Percentiles rank a stretch among this genome's conserved stretches.
phyloP scores from a whole-genome alignment of 2,797 vertebrate species.

The Xyrichtys novacula region DNA sequence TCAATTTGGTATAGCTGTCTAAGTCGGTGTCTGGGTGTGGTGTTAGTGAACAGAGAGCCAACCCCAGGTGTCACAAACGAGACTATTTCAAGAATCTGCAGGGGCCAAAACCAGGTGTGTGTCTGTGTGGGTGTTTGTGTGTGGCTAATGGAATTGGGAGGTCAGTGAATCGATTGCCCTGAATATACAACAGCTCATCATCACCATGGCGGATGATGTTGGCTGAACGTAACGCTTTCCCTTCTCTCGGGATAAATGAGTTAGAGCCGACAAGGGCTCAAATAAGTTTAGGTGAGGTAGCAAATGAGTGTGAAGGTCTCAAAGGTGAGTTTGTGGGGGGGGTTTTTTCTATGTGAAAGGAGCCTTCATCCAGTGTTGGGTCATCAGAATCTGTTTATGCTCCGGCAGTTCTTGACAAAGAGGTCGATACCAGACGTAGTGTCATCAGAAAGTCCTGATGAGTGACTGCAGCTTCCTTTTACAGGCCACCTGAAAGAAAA shows the following conservation, averaged over 20 bases:
- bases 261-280: constrained; percentile 45
- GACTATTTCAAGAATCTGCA: constrained; percentile 43
- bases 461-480: constrained; percentile 9
- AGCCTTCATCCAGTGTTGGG: constrained; percentile 22
- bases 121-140: constrained; percentile 26
- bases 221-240: constrained; percentile 58
- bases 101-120: constrained; percentile 31
- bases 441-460: constrained; percentile 19
- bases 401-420: constrained; percentile 37
- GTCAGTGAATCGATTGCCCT: constrained; percentile 65
- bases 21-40: constrained; percentile 15
- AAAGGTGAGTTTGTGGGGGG: constrained; percentile 7
- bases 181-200: constrained; percentile 52
- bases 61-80: constrained; percentile 26
- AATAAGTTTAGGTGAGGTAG: constrained; percentile 41
- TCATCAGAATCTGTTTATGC: constrained; percentile 5
- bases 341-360: constrained; percentile 8
- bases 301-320: constrained; percentile 17
- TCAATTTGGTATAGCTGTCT: constrained; percentile 27
- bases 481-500: constrained; percentile 61
- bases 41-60: constrained; percentile 19
- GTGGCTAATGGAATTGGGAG: constrained; percentile 60
- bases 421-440: background rate
- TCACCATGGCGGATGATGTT: constrained; percentile 27
- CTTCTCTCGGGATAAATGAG: constrained; percentile 49